Base-by-base conservation (phyloP, 2,888 invertebrate genomes). In the Apamea anceps region DNA sequence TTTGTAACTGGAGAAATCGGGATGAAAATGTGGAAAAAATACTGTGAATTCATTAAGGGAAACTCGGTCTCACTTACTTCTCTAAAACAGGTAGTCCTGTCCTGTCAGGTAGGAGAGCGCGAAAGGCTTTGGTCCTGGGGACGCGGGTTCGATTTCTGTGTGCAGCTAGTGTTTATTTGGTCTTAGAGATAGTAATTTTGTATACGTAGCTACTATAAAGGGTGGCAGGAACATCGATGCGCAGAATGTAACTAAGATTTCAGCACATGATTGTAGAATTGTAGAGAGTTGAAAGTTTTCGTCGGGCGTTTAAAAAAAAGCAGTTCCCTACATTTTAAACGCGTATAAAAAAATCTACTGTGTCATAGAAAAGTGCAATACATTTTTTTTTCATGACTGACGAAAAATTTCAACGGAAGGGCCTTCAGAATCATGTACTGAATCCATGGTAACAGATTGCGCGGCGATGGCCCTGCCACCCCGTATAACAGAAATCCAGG, bases 11-110 rank as follows among this genome's bases (percentile, higher is more conserved):
- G 42, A 82, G 68, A 74, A 51, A 37, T 54, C 5, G 12, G 45
- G 60, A 48, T 57, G 67, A 63, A 62, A 78, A 42, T 78, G 54
- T 32, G 67, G 12, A 84, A 84, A 77, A 80, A 77, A 21, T 63
- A 57, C 82, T 51, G 57, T 60, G 57, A 82, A 80, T 75, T 75
- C 48, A 57, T 82, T 65, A 42, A 37, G 28, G 51, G 42, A n/a
- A 13, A 28, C 42, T 54, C 51, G 12, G 63, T 42, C 18, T 42
- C 63, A 51, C 28, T 77, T 63, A 42, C 25, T 63, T 63, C 8
- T 18, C 15, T 62, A 5, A 48, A 18, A n/a, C 15, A 28, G 15
- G 12, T 25, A 15, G 48, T 48, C 7, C 7, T 42, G 7, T 42
- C 42, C 42, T 42, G 32, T 15, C 0, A 5, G 48, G 18, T 76